Conservation (phyloP, 1,140 invertebrate species). For the Drosophila repletoides region DNA sequence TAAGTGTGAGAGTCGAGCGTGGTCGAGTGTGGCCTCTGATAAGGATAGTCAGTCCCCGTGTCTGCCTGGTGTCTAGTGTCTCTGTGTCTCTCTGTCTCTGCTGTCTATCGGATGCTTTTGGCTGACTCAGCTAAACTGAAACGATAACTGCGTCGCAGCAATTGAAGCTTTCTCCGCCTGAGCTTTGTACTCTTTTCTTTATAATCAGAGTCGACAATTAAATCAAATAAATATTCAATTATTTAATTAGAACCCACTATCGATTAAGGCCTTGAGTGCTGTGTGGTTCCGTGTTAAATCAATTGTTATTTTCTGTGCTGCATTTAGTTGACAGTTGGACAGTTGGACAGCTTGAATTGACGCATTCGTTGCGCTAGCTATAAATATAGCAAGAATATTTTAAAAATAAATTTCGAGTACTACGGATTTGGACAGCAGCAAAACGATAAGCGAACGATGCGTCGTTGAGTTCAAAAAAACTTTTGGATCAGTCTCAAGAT, state of each 20-base stretch:
- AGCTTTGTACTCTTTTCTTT: background rate
- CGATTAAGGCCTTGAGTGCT: background rate
- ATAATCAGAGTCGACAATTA: slow-evolving; percentile 4
- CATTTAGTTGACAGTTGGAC: slow-evolving; percentile 2
- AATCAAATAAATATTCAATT: slow-evolving; percentile 7
- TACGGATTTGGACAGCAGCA: slow-evolving; percentile 10
- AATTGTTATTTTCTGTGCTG: slow-evolving; percentile 12
- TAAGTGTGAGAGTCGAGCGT: background rate
- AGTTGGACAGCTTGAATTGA: slow-evolving; percentile 18
- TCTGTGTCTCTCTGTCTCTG: background rate
- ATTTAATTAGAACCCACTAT: background rate
- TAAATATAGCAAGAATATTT: slow-evolving; percentile 13
- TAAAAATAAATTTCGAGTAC: slow-evolving; percentile 22
- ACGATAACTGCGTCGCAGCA: slow-evolving; percentile 23
- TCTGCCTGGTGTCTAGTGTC: no score
- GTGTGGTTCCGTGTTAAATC: slow-evolving; percentile 38
- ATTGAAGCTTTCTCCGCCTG: slow-evolving; percentile 23
- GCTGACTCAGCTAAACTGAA: slow-evolving; percentile 18
- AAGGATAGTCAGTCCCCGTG: slow-evolving; percentile 13
- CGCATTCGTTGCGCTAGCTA: slow-evolving; percentile 9
- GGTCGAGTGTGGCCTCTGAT: slow-evolving; percentile 8
- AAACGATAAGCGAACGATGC: slow-evolving; percentile 22
- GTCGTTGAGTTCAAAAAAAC: slow-evolving; percentile 13
- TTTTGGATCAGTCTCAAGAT: slow-evolving; percentile 28
- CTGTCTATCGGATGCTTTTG: background rate